phyloP scores from a whole-genome alignment of 2,888 invertebrate genomes.

The Pilophorus perplexus region DNA sequence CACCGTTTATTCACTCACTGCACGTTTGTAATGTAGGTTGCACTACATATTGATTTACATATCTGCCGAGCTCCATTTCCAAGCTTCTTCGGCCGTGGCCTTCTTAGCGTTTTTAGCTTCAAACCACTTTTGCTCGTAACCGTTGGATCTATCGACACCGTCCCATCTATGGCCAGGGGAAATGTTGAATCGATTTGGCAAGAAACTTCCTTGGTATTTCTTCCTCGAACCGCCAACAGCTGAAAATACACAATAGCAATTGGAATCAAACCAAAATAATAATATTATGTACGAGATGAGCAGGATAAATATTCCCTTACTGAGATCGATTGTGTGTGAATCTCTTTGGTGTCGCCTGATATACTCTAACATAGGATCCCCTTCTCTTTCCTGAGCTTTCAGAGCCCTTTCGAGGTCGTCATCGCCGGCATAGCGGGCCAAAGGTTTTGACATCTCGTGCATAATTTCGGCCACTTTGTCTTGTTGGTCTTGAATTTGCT shows the following conservation, averaged over 20 bases:
- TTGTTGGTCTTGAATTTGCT: slow-evolving; percentile 74
- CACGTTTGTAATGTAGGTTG: no score
- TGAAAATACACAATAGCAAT: no score
- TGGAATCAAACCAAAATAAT: background rate
- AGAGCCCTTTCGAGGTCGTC: slow-evolving; percentile 78
- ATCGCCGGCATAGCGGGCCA: slow-evolving; percentile 87
- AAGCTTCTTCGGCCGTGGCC: slow-evolving; percentile 79
- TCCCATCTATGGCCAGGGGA: slow-evolving; percentile 96
- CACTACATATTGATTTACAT: slow-evolving; percentile 64
- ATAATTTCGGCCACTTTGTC: slow-evolving; percentile 69
- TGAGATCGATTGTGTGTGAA: slow-evolving; percentile 48
- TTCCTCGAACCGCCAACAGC: slow-evolving; percentile 28
- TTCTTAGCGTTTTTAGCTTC: slow-evolving; percentile 69
- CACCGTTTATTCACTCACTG: no score
- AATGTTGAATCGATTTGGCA: slow-evolving; percentile 90
- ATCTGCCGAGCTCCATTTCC: slow-evolving; percentile 92
- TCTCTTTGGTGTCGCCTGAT: slow-evolving; percentile 69
- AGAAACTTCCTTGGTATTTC: slow-evolving; percentile 77
- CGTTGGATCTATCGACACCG: slow-evolving; percentile 95
- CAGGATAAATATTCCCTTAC: no score
- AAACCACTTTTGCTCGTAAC: slow-evolving; percentile 89
- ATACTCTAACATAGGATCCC: slow-evolving; percentile 92
- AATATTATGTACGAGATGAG: background rate
- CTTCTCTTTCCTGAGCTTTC: slow-evolving; percentile 71
- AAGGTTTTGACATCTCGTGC: slow-evolving; percentile 84